Conservation (phyloP, 2,113 vertebrate genomes). For the Hydropotes inermis region DNA sequence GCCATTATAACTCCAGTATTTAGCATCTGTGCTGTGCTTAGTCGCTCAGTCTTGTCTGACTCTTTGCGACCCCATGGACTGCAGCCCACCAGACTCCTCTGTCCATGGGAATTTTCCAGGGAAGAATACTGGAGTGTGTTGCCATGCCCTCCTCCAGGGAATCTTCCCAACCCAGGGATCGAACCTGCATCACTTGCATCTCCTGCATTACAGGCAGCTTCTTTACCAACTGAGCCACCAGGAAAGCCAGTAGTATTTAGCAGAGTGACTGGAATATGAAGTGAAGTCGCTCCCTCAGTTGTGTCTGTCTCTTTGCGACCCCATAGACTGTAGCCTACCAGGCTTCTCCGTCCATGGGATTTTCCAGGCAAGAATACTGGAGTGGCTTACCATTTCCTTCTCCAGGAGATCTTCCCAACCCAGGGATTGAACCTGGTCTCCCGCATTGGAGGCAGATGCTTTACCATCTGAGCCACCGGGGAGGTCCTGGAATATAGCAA, state of each 20-base stretch:
- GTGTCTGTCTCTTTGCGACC: background rate
- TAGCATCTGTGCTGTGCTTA: background rate
- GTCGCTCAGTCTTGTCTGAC: background rate
- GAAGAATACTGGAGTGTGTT: background rate
- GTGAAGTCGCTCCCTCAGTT: fast-evolving
- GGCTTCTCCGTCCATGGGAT: background rate
- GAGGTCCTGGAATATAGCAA: background rate
- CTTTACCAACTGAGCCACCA: background rate
- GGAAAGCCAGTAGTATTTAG: background rate
- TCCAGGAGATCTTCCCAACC: background rate
- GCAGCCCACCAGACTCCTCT: background rate
- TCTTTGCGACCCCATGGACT: background rate
- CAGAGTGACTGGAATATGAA: background rate
- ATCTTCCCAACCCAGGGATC: background rate
- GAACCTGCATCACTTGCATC: background rate
- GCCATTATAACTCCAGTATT: background rate
- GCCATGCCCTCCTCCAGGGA: background rate
- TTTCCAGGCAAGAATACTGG: background rate
- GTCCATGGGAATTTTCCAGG: background rate
- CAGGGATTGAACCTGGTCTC: background rate
- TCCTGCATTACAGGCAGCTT: background rate
- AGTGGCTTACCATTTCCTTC: background rate
- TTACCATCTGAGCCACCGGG: background rate
- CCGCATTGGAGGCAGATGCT: background rate
- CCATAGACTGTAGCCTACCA: background rate